Evolutionary conservation across 2,113 vertebrate genomes (phyloP).

Genomic region (Tachuris rubrigastra): DNA sequence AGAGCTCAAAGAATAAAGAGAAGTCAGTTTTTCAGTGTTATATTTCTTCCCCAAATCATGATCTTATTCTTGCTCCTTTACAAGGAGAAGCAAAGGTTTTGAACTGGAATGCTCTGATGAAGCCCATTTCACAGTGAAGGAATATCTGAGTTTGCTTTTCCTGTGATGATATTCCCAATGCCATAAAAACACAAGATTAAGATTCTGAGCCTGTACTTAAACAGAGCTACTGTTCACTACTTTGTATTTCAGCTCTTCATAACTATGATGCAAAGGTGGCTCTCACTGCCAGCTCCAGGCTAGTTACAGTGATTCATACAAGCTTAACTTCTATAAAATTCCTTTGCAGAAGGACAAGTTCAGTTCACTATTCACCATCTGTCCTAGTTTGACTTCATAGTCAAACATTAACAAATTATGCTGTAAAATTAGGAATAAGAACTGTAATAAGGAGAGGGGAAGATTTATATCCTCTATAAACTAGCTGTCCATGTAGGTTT

Average conservation of each 20-base stretch:
- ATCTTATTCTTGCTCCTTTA: background rate
- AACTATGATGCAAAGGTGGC: background rate
- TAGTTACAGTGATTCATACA: background rate
- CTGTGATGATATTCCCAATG: background rate
- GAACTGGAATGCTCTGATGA: background rate
- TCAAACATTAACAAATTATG: background rate
- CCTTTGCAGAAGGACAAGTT: background rate
- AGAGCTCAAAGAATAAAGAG: background rate
- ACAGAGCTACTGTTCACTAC: background rate
- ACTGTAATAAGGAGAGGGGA: background rate
- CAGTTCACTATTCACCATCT: background rate
- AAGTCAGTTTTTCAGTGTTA: background rate
- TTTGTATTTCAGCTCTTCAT: background rate
- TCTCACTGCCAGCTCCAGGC: background rate
- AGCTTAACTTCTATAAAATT: background rate
- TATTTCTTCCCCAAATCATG: background rate
- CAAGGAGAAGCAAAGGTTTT: background rate
- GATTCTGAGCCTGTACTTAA: background rate
- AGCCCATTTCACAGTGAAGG: background rate
- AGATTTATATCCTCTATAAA: constrained; percentile 39
- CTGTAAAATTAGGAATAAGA: constrained; percentile 4
- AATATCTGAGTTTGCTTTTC: background rate
- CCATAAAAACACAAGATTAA: background rate
- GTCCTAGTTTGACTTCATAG: constrained; percentile 14
- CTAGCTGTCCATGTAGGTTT: background rate